Conservation (phyloP, 23 tunicate species). For the Trididemnum nubilum region DNA sequence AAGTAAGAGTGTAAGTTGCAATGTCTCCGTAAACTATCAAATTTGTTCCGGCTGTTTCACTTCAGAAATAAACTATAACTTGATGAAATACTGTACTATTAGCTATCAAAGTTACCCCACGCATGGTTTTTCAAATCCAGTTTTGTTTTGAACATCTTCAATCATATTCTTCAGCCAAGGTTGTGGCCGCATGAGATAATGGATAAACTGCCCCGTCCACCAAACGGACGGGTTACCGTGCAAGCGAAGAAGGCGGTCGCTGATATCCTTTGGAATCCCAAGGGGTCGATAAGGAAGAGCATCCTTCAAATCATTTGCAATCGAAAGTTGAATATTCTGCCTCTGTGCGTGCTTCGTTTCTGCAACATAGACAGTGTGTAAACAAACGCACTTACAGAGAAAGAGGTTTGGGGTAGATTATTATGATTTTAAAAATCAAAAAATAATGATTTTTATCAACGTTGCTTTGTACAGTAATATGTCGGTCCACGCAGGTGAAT, state of each 20-base stretch:
- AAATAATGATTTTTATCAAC: too few species aligned
- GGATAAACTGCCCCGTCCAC: constrained; percentile 90
- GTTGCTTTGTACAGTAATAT: too few species aligned
- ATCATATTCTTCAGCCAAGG: constrained; percentile 51
- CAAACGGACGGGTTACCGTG: constrained; percentile 90
- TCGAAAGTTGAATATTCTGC: constrained; percentile 41
- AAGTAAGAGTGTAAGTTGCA: too few species aligned
- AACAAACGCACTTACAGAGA: too few species aligned
- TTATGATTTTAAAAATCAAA: too few species aligned
- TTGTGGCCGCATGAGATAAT: constrained; percentile 67
- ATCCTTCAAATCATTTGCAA: constrained; percentile 46
- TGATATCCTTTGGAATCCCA: constrained; percentile 65
- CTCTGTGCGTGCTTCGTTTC: constrained; percentile 9
- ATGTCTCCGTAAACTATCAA: too few species aligned
- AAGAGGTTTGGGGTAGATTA: too few species aligned
- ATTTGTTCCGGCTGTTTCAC: too few species aligned
- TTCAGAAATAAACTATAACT: too few species aligned
- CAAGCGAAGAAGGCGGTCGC: constrained; percentile 27
- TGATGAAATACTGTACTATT: too few species aligned
- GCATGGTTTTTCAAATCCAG: constrained; percentile 36
- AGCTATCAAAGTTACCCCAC: constrained; percentile 77
- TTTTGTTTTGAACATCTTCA: constrained; percentile 22
- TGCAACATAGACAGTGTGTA: constrained; percentile 42
- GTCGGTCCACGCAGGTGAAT: too few species aligned
- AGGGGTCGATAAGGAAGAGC: constrained; percentile 70